Percentiles rank a stretch among this genome's conserved stretches.
Conservation (phyloP, 2,113 vertebrate genomes). For the Amphiprion percula region DNA sequence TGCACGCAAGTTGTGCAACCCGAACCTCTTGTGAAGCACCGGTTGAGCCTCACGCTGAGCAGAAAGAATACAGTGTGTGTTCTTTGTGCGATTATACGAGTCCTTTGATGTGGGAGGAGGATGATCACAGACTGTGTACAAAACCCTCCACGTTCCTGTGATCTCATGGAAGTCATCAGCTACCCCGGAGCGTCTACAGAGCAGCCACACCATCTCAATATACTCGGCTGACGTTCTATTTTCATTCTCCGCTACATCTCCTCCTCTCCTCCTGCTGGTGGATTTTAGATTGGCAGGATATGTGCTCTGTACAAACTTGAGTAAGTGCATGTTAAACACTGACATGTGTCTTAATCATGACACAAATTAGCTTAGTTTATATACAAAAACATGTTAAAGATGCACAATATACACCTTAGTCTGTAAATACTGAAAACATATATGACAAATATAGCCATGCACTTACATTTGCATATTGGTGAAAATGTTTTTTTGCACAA, state of each 20-base stretch:
- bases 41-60: background rate
- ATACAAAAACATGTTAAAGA: too few relatives aligned
- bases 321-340: too few relatives aligned
- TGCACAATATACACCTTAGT: too few relatives aligned
- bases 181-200: slow-evolving; percentile 25
- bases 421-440: too few relatives aligned
- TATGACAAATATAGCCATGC: too few relatives aligned
- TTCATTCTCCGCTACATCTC: slow-evolving; percentile 2
- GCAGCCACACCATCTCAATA: slow-evolving; percentile 19
- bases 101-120: slow-evolving; percentile 34
- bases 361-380: too few relatives aligned
- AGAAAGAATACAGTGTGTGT: slow-evolving; percentile 11
- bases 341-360: too few relatives aligned
- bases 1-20: background rate
- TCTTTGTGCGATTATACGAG: slow-evolving; percentile 3
- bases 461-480: too few relatives aligned
- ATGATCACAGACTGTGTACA: slow-evolving; percentile 47
- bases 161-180: slow-evolving; percentile 49
- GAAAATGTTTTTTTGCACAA: too few relatives aligned
- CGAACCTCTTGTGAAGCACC: background rate
- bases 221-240: slow-evolving; percentile 15
- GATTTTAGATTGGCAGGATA: background rate
- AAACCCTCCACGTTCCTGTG: slow-evolving; percentile 23
- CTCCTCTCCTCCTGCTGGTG: too few relatives aligned
- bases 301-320: background rate